Percentiles rank a stretch among this genome's conserved stretches.
Conservation (phyloP, 2,888 invertebrate species). For the Cephus sareptanus region DNA sequence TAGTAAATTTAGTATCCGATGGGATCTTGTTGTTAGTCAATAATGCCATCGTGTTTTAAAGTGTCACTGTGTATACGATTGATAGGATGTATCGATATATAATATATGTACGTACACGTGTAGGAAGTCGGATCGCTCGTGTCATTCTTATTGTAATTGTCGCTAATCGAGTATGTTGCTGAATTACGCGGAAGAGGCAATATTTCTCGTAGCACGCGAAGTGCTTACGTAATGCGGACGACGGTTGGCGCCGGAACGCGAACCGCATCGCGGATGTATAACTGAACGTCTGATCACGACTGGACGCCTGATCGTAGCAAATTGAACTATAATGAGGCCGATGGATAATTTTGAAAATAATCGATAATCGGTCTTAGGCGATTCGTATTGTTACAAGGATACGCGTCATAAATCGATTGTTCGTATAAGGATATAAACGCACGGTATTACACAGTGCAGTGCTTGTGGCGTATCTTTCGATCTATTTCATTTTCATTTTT, state of each 20-base stretch:
- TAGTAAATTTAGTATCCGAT: not conserved
- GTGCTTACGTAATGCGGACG: not conserved
- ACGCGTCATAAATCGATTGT: not conserved
- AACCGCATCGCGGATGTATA: not conserved
- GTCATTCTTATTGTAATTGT: not conserved
- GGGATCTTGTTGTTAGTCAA: not conserved
- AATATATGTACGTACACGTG: not conserved
- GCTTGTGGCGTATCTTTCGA: too few relatives aligned
- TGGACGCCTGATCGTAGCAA: not conserved
- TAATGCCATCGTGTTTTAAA: not conserved
- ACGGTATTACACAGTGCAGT: not conserved
- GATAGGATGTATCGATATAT: not conserved
- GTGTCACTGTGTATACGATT: not conserved
- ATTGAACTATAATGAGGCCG: not conserved
- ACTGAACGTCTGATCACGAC: not conserved
- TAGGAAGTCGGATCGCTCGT: not conserved
- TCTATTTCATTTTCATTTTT: too few relatives aligned
- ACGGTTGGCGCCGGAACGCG: not conserved
- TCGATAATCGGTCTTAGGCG: not conserved
- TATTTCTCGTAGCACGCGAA: not conserved
- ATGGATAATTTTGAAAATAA: not conserved
- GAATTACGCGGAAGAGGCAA: not conserved
- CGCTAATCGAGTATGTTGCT: not conserved
- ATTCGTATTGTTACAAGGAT: not conserved
- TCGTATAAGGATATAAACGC: not conserved